Evolutionary conservation across 2,888 invertebrate genomes (phyloP).

Genomic region (Ochropacha duplaris): DNA sequence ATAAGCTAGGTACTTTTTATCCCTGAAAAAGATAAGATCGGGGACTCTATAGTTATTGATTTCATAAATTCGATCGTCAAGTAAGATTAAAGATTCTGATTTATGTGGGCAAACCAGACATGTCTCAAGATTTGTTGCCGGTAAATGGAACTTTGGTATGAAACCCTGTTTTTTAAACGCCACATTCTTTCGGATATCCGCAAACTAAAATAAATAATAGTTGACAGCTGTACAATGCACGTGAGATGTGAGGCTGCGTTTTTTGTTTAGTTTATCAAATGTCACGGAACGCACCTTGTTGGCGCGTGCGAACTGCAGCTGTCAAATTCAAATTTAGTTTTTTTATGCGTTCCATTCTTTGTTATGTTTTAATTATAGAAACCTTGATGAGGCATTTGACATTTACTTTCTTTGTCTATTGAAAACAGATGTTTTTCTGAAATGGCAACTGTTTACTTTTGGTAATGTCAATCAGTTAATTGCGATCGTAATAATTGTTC

Average conservation of each 20-base stretch:
- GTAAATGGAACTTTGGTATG: too few species aligned
- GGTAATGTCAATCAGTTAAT: not conserved
- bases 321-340: conserved; percentile 30
- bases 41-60: too few species aligned
- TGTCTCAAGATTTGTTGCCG: too few species aligned
- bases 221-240: conserved; percentile 21
- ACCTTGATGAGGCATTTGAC: not conserved
- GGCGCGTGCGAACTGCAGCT: conserved; percentile 36
- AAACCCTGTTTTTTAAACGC: not conserved
- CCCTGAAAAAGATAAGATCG: too few species aligned
- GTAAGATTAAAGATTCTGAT: too few species aligned
- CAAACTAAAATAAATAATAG: not conserved
- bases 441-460: not conserved
- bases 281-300: conserved; percentile 43
- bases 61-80: too few species aligned
- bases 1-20: too few species aligned
- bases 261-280: conserved; percentile 31
- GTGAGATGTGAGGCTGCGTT: conserved; percentile 20
- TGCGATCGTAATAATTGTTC: not conserved
- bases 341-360: conserved; percentile 6
- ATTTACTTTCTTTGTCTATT: not conserved
- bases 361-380: conserved; percentile 8
- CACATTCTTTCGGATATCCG: not conserved
- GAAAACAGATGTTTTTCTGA: not conserved
- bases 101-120: too few species aligned